phyloP scores from a whole-genome alignment of 1,140 invertebrate species.

The Thaumatotibia leucotreta region DNA sequence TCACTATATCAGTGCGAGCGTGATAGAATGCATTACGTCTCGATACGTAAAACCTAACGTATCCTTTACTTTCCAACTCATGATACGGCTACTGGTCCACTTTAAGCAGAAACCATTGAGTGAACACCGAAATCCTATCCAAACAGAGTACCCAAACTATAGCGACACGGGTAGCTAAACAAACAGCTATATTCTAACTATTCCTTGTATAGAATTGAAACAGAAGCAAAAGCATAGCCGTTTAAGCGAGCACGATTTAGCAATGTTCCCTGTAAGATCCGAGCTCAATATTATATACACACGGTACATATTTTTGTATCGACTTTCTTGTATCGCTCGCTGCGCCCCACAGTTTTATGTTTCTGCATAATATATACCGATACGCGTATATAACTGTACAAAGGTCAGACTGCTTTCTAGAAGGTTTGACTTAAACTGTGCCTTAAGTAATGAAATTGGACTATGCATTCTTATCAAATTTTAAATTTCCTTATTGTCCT shows the following conservation, averaged over 20 bases:
- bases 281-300: constrained; percentile 29
- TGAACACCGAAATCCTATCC: background rate
- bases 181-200: too few species aligned
- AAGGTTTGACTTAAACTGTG: background rate
- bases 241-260: constrained; percentile 15
- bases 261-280: constrained; percentile 19
- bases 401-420: background rate
- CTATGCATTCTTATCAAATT: too few species aligned
- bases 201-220: background rate
- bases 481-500: too few species aligned
- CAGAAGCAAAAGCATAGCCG: background rate
- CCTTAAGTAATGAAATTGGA: too few species aligned
- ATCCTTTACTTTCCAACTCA: too few species aligned
- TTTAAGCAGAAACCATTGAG: background rate
- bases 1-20: too few species aligned
- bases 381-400: background rate
- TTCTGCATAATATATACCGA: constrained; percentile 11
- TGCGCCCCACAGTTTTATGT: background rate
- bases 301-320: constrained; percentile 16
- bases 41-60: too few species aligned
- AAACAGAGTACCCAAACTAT: background rate
- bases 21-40: too few species aligned
- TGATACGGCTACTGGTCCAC: background rate
- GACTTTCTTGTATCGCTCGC: constrained; percentile 12
- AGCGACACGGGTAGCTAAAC: background rate